Conservation (phyloP, 2,888 invertebrate species). For the Gibbula magus region DNA sequence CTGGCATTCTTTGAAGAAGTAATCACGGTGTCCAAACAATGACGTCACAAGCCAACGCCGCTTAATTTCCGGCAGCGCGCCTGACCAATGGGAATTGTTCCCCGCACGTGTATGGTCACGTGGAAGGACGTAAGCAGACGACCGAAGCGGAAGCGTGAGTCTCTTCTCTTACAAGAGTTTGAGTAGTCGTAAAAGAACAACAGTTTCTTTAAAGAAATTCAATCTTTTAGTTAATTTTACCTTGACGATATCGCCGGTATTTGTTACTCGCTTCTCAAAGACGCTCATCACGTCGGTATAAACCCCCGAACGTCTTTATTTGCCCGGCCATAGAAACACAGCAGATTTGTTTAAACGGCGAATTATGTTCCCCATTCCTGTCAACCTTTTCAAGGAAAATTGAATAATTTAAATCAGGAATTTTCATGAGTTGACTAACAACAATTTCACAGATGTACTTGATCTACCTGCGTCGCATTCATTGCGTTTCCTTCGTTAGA, state of each 20-base stretch:
- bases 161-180: conserved; percentile 8
- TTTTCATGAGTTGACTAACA: neutral
- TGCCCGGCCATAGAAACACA: neutral
- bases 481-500: too few species aligned
- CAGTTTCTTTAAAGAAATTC: conserved; percentile 19
- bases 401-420: neutral
- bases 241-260: conserved; percentile 6
- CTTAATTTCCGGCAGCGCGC: conserved; percentile 21
- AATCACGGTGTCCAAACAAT: conserved; percentile 22
- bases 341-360: conserved; percentile 5
- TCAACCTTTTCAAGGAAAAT: neutral
- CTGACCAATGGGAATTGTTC: conserved; percentile 19
- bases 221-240: conserved; percentile 17
- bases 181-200: conserved; percentile 4
- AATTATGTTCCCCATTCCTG: neutral
- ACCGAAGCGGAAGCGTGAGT: conserved; percentile 14
- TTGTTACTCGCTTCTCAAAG: conserved; percentile 9
- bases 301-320: neutral
- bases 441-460: too few species aligned
- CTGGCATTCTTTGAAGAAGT: neutral
- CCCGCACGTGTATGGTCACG: conserved; percentile 14
- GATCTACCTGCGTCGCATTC: too few species aligned
- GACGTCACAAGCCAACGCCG: conserved; percentile 18
- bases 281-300: neutral
- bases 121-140: conserved; percentile 14